Evolutionary conservation across 2,888 invertebrate genomes (phyloP).

Genomic region (Napeogenes inachia): DNA sequence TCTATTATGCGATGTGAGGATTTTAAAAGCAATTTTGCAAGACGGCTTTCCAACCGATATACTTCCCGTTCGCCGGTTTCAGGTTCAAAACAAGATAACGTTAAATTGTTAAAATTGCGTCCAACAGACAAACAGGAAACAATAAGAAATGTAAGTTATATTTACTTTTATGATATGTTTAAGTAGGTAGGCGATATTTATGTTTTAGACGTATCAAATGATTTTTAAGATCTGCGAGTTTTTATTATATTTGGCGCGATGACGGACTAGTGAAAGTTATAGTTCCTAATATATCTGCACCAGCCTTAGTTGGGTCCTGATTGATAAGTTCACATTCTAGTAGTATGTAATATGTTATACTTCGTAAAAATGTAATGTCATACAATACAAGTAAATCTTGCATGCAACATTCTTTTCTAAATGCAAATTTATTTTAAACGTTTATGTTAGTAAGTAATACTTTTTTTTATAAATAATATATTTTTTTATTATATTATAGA

Average conservation of each 20-base stretch:
- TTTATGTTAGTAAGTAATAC: neutral
- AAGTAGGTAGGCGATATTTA: constrained; percentile 10
- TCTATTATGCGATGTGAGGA: constrained; percentile 72
- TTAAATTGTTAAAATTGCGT: constrained; percentile 45
- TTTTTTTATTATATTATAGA: constrained; percentile 6
- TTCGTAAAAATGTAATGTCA: neutral
- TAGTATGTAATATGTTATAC: neutral
- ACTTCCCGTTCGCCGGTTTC: constrained; percentile 48
- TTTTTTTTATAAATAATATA: too few relatives aligned
- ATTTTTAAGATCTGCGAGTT: neutral
- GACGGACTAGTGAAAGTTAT: constrained; percentile 5
- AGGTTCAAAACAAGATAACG: constrained; percentile 43
- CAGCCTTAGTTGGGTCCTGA: neutral
- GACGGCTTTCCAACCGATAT: constrained; percentile 68
- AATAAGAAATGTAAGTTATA: constrained; percentile 52
- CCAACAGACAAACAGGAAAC: constrained; percentile 38
- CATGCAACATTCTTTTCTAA: too few relatives aligned
- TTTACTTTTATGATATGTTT: constrained; percentile 1
- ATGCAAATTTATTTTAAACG: too few relatives aligned
- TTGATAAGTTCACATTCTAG: neutral
- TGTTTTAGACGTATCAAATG: neutral
- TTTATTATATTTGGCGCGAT: constrained; percentile 3
- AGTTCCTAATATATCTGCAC: constrained; percentile 1
- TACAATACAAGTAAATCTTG: too few relatives aligned
- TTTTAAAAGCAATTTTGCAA: constrained; percentile 71